Conservation (phyloP, 2,888 invertebrate species). For the Agrochola macilenta region DNA sequence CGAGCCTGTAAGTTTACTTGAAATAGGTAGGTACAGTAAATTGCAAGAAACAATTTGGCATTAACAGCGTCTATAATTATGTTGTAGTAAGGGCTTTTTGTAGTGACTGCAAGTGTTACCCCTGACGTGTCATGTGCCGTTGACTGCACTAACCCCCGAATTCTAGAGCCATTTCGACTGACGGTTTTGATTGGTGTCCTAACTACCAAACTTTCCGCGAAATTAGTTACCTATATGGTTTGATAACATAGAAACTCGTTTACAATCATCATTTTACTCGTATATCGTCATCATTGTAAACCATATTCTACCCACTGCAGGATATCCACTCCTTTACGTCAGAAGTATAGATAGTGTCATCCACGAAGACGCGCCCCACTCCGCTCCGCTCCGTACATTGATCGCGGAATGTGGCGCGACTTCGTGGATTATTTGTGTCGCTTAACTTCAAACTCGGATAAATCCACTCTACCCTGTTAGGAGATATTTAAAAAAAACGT, state of each 20-base stretch:
- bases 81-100: not conserved
- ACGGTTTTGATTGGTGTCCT: not conserved
- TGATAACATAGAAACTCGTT: not conserved
- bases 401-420: no score
- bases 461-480: no score
- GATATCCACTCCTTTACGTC: not conserved
- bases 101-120: not conserved
- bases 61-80: not conserved
- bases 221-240: not conserved
- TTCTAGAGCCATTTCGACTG: not conserved
- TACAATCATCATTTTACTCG: not conserved
- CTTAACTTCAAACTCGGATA: no score
- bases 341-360: no score
- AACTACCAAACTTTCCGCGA: not conserved
- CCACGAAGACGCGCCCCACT: no score
- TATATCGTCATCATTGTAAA: not conserved
- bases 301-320: not conserved
- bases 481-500: no score
- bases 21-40: not conserved
- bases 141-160: no score
- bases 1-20: slow-evolving; percentile 75
- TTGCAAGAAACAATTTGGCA: not conserved
- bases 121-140: no score
- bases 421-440: no score
- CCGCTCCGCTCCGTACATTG: no score